These are phyloP conservation scores for Mimachlamys varia DNA, from an alignment of 2,888 invertebrate species.

Conservation along the genomic window DNA sequence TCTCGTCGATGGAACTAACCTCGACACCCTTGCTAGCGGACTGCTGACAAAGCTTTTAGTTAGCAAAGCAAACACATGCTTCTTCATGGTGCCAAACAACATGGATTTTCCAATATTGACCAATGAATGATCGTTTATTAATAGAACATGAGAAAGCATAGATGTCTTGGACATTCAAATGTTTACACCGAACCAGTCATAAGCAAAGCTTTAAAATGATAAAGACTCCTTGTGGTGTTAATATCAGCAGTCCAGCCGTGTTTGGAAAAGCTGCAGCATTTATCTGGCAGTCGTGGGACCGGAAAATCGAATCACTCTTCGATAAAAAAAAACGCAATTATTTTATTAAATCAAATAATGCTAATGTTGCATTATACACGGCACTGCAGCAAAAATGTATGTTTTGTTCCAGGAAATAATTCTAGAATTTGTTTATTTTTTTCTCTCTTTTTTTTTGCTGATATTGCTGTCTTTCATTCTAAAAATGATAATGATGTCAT, in stretches of 20 bases:
- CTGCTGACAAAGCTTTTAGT: neutral
- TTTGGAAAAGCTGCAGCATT: neutral
- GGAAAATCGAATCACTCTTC: too few species aligned
- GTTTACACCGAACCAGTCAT: neutral
- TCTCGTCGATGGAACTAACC: neutral
- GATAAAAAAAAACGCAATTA: too few species aligned
- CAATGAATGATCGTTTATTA: neutral
- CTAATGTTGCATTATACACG: too few species aligned
- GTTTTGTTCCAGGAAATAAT: too few species aligned
- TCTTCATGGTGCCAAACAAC: neutral
- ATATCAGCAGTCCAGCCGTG: neutral
- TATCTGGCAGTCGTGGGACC: neutral
- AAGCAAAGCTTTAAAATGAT: neutral
- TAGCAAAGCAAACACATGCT: neutral
- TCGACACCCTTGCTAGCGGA: neutral
- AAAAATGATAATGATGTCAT: too few species aligned
- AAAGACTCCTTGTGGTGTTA: neutral
- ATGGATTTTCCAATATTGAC: neutral
- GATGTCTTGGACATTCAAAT: neutral
- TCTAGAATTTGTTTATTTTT: too few species aligned
- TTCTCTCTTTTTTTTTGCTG: too few species aligned
- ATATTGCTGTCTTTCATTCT: too few species aligned
- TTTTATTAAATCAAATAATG: too few species aligned
- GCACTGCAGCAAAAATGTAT: too few species aligned
- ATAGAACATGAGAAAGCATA: neutral